Evolutionary conservation across 2,113 vertebrate species (phyloP).

Genomic region (Apteryx mantelli): DNA sequence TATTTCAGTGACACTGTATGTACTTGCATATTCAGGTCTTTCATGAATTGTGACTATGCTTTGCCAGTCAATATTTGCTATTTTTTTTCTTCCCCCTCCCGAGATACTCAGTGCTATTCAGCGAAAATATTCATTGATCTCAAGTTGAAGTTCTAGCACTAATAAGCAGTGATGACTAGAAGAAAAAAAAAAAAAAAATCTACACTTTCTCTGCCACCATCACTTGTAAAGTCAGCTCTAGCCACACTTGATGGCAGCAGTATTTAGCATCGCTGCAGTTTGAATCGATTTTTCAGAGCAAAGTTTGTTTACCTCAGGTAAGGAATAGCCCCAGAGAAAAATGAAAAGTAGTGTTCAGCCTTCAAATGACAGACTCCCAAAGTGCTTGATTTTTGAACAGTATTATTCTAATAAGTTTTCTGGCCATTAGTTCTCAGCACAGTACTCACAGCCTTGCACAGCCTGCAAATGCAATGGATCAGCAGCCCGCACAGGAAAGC

Average conservation of each 20-base stretch:
- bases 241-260: not conserved
- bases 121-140: not conserved
- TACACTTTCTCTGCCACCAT: not conserved
- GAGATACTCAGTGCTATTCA: rapidly evolving
- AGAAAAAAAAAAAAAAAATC: not conserved
- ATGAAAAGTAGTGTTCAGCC: not conserved
- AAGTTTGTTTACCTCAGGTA: not conserved
- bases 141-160: not conserved
- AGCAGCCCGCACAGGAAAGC: not conserved
- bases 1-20: not conserved
- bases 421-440: not conserved
- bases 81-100: not conserved
- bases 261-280: not conserved
- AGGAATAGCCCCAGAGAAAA: not conserved
- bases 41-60: not conserved
- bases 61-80: not conserved
- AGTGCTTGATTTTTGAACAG: not conserved
- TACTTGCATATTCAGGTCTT: not conserved
- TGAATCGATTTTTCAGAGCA: not conserved
- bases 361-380: not conserved
- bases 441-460: not conserved
- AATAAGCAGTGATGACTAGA: not conserved
- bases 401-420: not conserved
- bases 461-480: not conserved
- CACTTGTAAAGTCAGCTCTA: not conserved